Base-by-base conservation (phyloP, 2,113 vertebrate genomes). In the Echinops telfairi region DNA sequence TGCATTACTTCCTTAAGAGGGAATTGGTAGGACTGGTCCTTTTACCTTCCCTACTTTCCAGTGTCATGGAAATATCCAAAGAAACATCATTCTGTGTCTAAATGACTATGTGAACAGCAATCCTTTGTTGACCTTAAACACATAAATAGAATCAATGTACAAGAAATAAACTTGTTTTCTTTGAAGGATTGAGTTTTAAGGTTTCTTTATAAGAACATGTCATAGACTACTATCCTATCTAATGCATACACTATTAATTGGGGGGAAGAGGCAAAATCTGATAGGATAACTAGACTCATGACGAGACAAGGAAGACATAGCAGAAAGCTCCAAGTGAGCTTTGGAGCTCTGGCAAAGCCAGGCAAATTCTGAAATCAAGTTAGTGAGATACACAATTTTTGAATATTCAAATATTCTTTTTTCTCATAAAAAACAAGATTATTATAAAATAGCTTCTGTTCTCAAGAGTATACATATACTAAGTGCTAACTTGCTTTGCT, bases 341-440 rank as follows among this genome's bases (percentile, higher is more conserved):
- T 83, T 80, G 31, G 16, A 62, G 31, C 9, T 89, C 87, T 57
- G 85, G 33, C 40, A 82, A 83, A 86, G 29, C 23, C 10, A 85
- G 15, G 70, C n/a, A 29, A 77, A 33, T 43, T 79, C 76, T 83
- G 38, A 92, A 93, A 73, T 85, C 9, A 87, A 82, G 76, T 58
- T 60, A 83, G 27, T 43, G 29, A 64, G 31, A 40, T 79, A 38
- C 1, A 90, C 19, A 70, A 12, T 60, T 78, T 93, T 87, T 89
- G 73, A 81, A 70, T 93, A 92, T 90, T 93, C 47, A 94, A 90
- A 68, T 82, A 22, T 57, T 62, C 15, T 64, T 91, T 89, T 66
- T 36, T 40, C 22, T 93, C 85, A 57, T 78, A 0, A 22, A 31
- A 91, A 62, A 47, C 31, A 92, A 78, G 57, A 64, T 73, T 36